Base-by-base conservation (phyloP, 2,113 vertebrate species). In the Opisthocomus hoazin region DNA sequence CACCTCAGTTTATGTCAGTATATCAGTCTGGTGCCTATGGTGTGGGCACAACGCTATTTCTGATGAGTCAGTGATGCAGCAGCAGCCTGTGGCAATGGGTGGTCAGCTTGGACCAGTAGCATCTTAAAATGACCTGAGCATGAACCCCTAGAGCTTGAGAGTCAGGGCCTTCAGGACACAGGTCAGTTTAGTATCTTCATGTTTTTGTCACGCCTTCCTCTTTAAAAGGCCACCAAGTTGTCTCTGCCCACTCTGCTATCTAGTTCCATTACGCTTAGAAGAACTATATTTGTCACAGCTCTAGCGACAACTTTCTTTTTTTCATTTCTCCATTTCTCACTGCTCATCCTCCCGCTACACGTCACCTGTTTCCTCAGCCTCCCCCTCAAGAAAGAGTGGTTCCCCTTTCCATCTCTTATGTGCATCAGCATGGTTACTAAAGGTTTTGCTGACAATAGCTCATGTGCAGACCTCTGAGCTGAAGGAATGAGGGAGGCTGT, bases 291-390 rank as follows among this genome's bases (percentile, higher is more conserved):
- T 87, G 66, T 88, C 74, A 50, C 24, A 87, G 50, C 45, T 78
- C 63, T 89, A 84, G 93, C 2, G 15, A 93, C 96, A 93, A 75
- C 78, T 95, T 93, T 93, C 54, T 80, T 69, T 76, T 97, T 96
- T 66, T 97, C 94, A 95, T 96, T 97, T 97, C 97, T 94, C 75
- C 89, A 94, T 97, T 97, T 97, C 83, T 93, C 69, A 90, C 50
- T 84, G 84, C 69, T 94, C n/a, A 63, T 90, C 87, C 76, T 81
- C 92, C 94, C 58, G 95, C 93, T 6, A 80, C 3, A 0, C 6
- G 69, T 94, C 96, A 95, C 88, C 64, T 54, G 53, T 64, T 97
- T 97, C 93, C 90, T 78, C 85, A 94, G 71, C 87, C 94, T 94
- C 96, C 93, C 94, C 82, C 96, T 95, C 94, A 93, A 87, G 74